Percentiles rank a stretch among this genome's conserved stretches.
These are phyloP conservation scores for Aptenodytes patagonicus DNA, from an alignment of 2,113 vertebrate genomes.

Conservation along the genomic window DNA sequence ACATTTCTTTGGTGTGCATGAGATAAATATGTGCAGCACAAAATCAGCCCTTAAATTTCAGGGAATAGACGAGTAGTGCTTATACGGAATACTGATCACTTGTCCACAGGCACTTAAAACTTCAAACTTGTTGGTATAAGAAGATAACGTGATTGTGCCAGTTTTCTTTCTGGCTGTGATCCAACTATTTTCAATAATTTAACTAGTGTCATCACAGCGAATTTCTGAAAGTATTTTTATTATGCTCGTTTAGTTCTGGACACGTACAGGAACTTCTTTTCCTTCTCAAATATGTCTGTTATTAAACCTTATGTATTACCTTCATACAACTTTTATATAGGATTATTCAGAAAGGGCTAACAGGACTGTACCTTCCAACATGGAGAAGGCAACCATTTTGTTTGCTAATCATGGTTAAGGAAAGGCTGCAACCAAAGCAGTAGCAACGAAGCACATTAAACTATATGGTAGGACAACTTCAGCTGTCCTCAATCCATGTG, in stretches of 20 bases:
- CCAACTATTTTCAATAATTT: neutral
- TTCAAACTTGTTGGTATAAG: neutral
- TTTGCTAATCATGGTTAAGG: neutral
- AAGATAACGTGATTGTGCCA: neutral
- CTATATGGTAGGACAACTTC: neutral
- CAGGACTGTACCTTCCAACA: neutral
- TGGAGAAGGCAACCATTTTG: neutral
- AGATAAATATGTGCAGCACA: neutral
- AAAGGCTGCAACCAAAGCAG: neutral
- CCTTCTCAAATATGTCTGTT: neutral
- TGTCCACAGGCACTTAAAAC: neutral
- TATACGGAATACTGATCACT: neutral
- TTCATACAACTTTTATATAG: too few species aligned
- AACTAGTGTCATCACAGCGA: neutral
- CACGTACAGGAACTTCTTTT: accelerated
- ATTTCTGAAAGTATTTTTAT: neutral
- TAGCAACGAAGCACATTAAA: neutral
- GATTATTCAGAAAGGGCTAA: neutral
- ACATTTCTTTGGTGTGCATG: neutral
- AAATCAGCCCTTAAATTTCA: neutral
- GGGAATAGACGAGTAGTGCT: neutral
- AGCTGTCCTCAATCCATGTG: neutral
- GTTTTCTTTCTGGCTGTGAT: neutral
- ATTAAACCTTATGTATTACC: neutral
- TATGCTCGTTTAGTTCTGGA: neutral